Evolutionary conservation across 2,888 invertebrate species (phyloP).

Genomic region (Sinelater perroti): DNA sequence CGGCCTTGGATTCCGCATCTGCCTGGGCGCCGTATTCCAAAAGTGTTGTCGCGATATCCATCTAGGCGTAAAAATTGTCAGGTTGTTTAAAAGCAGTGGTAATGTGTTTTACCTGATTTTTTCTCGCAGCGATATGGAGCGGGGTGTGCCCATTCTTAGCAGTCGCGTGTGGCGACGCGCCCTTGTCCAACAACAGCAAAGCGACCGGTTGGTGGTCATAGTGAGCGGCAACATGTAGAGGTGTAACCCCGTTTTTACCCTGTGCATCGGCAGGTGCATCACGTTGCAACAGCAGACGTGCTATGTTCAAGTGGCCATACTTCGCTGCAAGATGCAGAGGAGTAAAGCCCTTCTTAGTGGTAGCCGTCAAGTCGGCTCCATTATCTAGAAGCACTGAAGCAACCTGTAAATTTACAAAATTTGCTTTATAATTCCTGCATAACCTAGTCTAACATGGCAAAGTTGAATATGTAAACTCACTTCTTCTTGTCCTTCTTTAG

Average conservation of each 20-base stretch:
- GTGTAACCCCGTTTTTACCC: constrained; percentile 94
- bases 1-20: constrained; percentile 92
- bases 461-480: constrained; percentile 50
- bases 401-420: constrained; percentile 65
- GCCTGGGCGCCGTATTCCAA: constrained; percentile 93
- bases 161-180: constrained; percentile 91
- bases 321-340: constrained; percentile 97
- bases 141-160: constrained; percentile 99
- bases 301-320: constrained; percentile 93
- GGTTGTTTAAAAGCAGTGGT: background rate
- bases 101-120: constrained; percentile 77
- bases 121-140: constrained; percentile 96
- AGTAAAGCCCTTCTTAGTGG: constrained; percentile 97
- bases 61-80: constrained; percentile 60
- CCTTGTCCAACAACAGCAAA: constrained; percentile 87
- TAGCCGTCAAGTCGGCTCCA: constrained; percentile 85
- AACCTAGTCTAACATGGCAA: background rate
- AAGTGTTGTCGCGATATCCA: constrained; percentile 94
- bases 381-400: constrained; percentile 90
- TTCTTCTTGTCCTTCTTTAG: constrained; percentile 95
- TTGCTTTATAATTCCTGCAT: background rate
- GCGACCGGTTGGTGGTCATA: constrained; percentile 95
- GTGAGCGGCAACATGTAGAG: constrained; percentile 96
- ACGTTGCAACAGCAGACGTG: constrained; percentile 84
- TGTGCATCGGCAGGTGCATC: constrained; percentile 86